phyloP scores from a whole-genome alignment of 2,888 invertebrate species.

The Heteropelma amictum region DNA sequence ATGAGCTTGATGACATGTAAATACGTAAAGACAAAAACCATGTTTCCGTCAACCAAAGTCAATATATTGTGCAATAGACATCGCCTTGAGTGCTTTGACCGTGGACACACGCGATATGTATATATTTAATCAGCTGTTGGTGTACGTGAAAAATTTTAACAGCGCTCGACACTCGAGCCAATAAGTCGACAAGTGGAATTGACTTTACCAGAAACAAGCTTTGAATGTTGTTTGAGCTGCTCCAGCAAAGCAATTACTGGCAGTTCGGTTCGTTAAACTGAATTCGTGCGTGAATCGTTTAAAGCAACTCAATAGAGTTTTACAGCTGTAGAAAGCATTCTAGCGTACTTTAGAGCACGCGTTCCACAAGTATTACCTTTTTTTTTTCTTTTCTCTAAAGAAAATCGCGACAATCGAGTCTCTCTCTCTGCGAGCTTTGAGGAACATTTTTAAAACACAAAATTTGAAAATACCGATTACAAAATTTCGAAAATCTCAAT shows the following conservation, averaged over 20 bases:
- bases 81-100: too few relatives aligned
- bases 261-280: slow-evolving; percentile 50
- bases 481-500: too few relatives aligned
- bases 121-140: too few relatives aligned
- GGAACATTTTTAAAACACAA: too few relatives aligned
- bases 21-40: neutral
- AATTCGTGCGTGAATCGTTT: slow-evolving; percentile 21
- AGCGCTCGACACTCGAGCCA: slow-evolving; percentile 3
- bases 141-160: neutral
- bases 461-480: too few relatives aligned
- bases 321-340: slow-evolving; percentile 22
- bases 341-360: neutral
- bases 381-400: too few relatives aligned
- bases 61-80: too few relatives aligned
- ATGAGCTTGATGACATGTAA: neutral
- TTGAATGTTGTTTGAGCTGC: slow-evolving; percentile 33
- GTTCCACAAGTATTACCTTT: neutral
- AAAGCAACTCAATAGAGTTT: neutral
- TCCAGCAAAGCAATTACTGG: slow-evolving; percentile 46
- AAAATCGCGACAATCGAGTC: too few relatives aligned
- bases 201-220: slow-evolving; percentile 4
- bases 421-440: too few relatives aligned
- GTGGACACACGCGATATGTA: too few relatives aligned
- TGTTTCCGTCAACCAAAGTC: neutral
- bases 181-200: slow-evolving; percentile 14